A percentile compares a stretch with the other conserved stretches of the same genome.
phyloP scores from a whole-genome alignment of 2,797 vertebrate genomes.

The Amphiprion clarkii region DNA sequence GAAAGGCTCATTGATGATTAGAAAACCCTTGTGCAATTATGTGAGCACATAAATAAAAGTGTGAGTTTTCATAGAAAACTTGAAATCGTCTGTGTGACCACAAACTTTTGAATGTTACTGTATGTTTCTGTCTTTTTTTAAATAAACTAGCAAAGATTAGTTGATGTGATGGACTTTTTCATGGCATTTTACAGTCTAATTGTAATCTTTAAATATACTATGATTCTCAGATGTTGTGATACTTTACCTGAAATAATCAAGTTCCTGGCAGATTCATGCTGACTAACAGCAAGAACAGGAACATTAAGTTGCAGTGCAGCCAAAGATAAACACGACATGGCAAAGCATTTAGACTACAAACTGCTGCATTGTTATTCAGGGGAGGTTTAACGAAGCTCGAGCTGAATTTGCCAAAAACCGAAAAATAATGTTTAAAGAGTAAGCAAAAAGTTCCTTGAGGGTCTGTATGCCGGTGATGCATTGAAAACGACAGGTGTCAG shows the following conservation, averaged over 20 bases:
- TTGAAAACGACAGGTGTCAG: slow-evolving; percentile 36
- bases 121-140: too few species aligned
- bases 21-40: too few species aligned
- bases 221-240: slow-evolving; percentile 11
- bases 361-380: not conserved
- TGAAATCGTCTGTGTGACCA: too few species aligned
- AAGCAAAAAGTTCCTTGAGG: slow-evolving; percentile 17
- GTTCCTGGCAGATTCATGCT: not conserved
- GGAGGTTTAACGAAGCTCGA: not conserved
- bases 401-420: not conserved
- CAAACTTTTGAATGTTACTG: too few species aligned
- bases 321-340: slow-evolving; percentile 3
- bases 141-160: too few species aligned
- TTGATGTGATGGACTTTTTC: too few species aligned
- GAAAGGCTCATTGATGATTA: too few species aligned
- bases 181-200: not conserved
- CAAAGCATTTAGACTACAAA: not conserved
- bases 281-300: not conserved
- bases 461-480: slow-evolving; percentile 12
- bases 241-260: slow-evolving; percentile 5
- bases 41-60: too few species aligned
- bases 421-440: slow-evolving; percentile 7
- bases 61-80: too few species aligned
- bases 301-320: not conserved
- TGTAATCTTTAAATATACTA: slow-evolving; percentile 31